Evolutionary conservation across 2,888 invertebrate species (phyloP), one percentile per base, ranked within the genome.

Genomic region (Colostygia pectinataria): DNA sequence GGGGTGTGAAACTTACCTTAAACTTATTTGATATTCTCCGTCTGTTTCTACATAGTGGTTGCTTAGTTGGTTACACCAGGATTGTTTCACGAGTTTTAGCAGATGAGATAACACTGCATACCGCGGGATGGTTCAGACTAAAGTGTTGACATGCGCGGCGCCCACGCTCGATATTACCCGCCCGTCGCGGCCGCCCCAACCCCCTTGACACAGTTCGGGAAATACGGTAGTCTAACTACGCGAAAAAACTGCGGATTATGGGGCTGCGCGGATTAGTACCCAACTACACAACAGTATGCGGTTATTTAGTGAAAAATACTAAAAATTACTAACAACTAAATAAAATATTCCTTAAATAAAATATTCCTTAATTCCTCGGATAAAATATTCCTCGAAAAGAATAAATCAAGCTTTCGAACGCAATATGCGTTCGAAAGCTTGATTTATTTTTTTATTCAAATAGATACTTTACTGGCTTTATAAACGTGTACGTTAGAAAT

Each of bases 101-200:
- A 62, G 40, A 34, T 59, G 54, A 68, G 71, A 25, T 68, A 71
- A 74, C 73, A 71, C 65, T 75, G 74, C 80, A 78, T 76, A 63
- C 68, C 79, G 77, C 73, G 68, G 68, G 64, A 63, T 57, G 68
- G 69, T 65, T 63, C 62, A 64, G 65, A 60, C 67, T 59, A 59
- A 59, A 63, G 67, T 31, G 48, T 18, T 33, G 25, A 15, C 80
- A 83, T 77, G 79, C 76, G 78, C 85, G 79, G 73, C 87, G 84
- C 86, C 87, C 83, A 88, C 88, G 88, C 68, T 89, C 88, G 84
- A 89, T 89, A 88, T 55, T 68, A 66, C 65, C 62, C 49, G 43
- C 47, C 57, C 38, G 56, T 53, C 18, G n/a, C n/a, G 20, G 6
- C 20, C 47, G 33, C 59, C 59, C 43, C 55, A 42, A 48, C 41